Conservation (phyloP, 1,140 invertebrate species). For the Araneus ventricosus region DNA sequence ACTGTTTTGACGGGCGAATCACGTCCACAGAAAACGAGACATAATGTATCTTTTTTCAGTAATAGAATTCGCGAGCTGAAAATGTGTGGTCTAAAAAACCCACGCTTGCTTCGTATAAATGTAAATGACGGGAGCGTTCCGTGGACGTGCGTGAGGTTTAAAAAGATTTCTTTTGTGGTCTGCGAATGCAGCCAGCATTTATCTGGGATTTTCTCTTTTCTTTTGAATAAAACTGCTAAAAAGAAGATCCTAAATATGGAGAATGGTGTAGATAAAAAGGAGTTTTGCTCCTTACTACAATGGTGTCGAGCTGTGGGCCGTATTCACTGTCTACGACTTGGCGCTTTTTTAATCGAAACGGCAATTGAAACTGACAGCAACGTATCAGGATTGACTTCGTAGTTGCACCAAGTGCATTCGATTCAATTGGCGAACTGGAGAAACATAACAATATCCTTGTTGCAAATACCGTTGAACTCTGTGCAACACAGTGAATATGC, state of each 20-base stretch:
- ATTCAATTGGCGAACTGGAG: no score
- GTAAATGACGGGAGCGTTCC: not conserved
- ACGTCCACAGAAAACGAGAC: constrained; percentile 44
- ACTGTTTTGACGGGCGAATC: constrained; percentile 14
- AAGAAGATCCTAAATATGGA: not conserved
- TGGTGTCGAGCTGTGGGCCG: not conserved
- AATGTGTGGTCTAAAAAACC: constrained; percentile 10
- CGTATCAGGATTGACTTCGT: no score
- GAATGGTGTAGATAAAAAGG: not conserved
- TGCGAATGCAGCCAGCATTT: not conserved
- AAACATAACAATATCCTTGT: no score
- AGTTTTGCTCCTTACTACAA: not conserved
- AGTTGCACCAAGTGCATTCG: no score
- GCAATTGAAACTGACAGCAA: no score
- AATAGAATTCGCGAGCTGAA: constrained; percentile 50
- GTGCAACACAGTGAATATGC: no score
- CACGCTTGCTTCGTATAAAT: not conserved
- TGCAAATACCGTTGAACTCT: no score
- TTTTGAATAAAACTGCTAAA: not conserved
- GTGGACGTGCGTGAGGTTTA: not conserved
- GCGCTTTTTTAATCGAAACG: no score
- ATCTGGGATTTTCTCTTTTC: not conserved
- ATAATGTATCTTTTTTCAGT: constrained; percentile 46
- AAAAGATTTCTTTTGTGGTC: not conserved
- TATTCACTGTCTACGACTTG: no score